Evolutionary conservation across 2,888 invertebrate species (phyloP), one percentile per base, ranked within the genome.

Genomic region (Melanostoma mellinum): DNA sequence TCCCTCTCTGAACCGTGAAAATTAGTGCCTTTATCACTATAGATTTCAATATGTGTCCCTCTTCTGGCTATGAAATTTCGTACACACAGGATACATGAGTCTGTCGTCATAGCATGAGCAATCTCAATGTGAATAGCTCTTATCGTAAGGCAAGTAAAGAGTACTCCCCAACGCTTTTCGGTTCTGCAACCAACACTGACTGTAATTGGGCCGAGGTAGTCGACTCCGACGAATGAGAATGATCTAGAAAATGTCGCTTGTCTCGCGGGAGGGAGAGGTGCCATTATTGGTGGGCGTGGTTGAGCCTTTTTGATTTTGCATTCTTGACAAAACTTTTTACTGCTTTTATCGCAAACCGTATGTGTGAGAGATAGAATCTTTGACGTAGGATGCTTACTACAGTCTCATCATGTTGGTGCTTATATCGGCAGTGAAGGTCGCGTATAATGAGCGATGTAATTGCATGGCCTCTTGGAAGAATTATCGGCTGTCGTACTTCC

Each of bases 131-230:
- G 84, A 4, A 85, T 56, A 5, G 84, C 74, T 40, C 85, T 42
- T 35, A 82, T 50, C 4, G 81, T 86, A 35, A 86, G 69, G 30
- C 86, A 86, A 6, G 81, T 85, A 30, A 85, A 85, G 6, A 85
- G n/a, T 3, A 68, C 85, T 32, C 78, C 67, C 60, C 71, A 79
- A 35, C 69, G 35, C 38, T 80, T 80, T 52, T 69, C 69, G 36
- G 20, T 46, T n/a, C 58, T 38, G 8, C 80, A 46, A n/a, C 73
- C 85, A 0, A 77, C 35, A 3, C 63, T 69, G 0, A 82, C 81
- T 1, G 79, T 1, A n/a, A 85, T 74, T 2, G 79, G 77, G 2
- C 20, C 20, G 20, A 20, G 1, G 20, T 20, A 20, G 20, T 20
- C 20, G 20, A 20, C 20, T 20, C 20, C 75, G 0, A 75, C 61